phyloP scores from a whole-genome alignment of 2,797 vertebrate species.

The Pyrrhura leucotis region DNA sequence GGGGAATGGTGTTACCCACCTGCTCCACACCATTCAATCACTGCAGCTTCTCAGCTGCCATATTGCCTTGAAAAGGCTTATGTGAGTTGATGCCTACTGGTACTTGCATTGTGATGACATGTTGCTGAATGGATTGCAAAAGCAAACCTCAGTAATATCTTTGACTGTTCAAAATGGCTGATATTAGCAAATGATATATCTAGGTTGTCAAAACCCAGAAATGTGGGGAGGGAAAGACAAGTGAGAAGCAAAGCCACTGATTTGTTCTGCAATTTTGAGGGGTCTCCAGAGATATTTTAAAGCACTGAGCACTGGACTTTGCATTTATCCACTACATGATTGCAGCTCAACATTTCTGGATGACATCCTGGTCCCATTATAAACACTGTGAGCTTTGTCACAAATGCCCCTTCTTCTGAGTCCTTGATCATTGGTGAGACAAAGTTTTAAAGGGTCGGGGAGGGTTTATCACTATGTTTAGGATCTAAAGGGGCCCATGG shows the following conservation, averaged over 20 bases:
- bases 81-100: neutral
- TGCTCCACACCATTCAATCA: neutral
- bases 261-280: neutral
- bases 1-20: neutral
- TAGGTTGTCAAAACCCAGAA: neutral
- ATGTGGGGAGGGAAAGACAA: neutral
- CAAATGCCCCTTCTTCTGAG: neutral
- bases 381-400: neutral
- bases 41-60: neutral
- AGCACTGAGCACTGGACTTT: neutral
- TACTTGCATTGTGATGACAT: neutral
- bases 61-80: neutral
- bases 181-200: neutral
- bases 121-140: neutral
- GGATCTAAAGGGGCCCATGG: neutral
- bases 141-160: neutral
- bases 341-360: neutral
- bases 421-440: neutral
- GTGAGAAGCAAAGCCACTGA: neutral
- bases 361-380: neutral
- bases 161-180: neutral
- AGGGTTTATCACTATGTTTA: neutral
- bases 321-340: neutral
- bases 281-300: neutral
- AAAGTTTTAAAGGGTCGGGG: neutral